Conservation (phyloP, 2,113 vertebrate genomes). For the Mormoops blainvillei region DNA sequence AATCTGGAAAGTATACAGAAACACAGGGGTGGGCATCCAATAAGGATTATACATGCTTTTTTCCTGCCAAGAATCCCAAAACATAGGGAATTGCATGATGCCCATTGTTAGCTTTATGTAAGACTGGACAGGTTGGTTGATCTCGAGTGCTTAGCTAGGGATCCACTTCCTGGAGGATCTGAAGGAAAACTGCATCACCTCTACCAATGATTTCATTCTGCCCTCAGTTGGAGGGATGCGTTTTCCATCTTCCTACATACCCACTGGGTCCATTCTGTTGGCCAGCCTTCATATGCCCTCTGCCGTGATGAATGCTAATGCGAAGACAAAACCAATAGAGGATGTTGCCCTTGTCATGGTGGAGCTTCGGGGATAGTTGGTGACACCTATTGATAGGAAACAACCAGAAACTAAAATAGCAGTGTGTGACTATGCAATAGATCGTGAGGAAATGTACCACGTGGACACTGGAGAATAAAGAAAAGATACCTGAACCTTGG, state of each 20-base stretch:
- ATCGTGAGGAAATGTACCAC: neutral
- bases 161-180: neutral
- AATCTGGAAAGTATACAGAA: neutral
- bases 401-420: neutral
- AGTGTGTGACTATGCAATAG: neutral
- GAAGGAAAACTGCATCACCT: neutral
- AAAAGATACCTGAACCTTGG: neutral
- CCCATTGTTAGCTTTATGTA: neutral
- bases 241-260: neutral
- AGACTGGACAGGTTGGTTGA: neutral
- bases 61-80: neutral
- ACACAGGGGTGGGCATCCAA: neutral
- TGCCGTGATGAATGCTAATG: neutral
- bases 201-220: neutral
- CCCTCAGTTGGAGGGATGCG: neutral
- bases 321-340: neutral
- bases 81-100: neutral
- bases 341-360: neutral
- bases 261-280: neutral
- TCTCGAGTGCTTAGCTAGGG: neutral
- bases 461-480: neutral
- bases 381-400: neutral
- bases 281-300: neutral
- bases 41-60: neutral
- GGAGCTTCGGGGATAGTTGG: neutral